phyloP scores from a whole-genome alignment of 2,888 invertebrate genomes.

The Sialis lutaria region DNA sequence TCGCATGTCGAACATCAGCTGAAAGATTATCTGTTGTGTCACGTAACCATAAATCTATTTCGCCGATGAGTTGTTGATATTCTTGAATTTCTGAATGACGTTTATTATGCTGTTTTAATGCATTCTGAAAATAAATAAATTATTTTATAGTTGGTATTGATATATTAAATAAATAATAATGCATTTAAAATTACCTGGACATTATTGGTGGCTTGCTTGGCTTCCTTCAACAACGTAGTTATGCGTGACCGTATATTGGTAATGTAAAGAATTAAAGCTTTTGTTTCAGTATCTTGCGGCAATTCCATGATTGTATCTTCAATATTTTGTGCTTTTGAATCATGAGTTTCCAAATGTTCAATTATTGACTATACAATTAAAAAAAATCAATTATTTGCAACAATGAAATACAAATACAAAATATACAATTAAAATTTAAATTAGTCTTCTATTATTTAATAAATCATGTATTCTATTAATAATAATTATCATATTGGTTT shows the following conservation, averaged over 20 bases:
- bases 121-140: constrained; percentile 23
- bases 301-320: constrained; percentile 42
- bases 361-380: constrained; percentile 43
- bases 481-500: too few relatives aligned
- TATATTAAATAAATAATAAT: not conserved
- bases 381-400: not conserved
- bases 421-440: not conserved
- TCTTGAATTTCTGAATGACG: constrained; percentile 33
- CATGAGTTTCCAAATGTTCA: constrained; percentile 47
- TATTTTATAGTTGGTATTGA: not conserved
- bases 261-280: constrained; percentile 35
- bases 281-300: constrained; percentile 46
- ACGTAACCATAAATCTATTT: constrained; percentile 36
- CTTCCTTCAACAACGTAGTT: constrained; percentile 44
- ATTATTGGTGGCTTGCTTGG: constrained; percentile 32
- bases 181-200: not conserved
- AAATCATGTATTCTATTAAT: too few relatives aligned
- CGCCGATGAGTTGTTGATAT: constrained; percentile 32
- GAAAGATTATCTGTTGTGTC: constrained; percentile 22
- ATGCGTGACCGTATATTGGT: constrained; percentile 44
- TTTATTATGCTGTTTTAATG: constrained; percentile 31
- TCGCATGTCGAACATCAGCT: constrained; percentile 13
- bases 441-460: not conserved
- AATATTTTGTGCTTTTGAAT: constrained; percentile 43
- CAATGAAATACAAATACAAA: not conserved